Conservation (phyloP, 2,113 vertebrate genomes). For the Leucoraja erinaceus region DNA sequence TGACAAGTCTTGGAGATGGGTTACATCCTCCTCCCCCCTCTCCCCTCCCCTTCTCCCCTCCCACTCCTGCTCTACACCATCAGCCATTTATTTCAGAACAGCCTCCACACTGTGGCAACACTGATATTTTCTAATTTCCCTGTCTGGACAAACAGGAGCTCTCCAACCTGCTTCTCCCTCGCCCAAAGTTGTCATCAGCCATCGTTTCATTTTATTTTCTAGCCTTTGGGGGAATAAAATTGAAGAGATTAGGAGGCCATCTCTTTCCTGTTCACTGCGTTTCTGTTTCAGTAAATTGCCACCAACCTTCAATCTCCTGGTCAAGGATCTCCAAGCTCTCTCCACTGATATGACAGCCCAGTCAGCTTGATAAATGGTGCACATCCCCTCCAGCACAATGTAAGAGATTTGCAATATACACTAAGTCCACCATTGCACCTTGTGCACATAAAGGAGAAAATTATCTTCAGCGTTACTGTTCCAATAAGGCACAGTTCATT, state of each 20-base stretch:
- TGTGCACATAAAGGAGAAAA: conserved; percentile 35
- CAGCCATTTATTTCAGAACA: conserved; percentile 33
- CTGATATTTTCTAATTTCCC: conserved; percentile 16
- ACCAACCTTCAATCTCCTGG: conserved; percentile 59
- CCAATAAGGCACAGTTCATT: conserved; percentile 28
- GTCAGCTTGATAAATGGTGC: conserved; percentile 58
- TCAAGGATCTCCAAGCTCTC: conserved; percentile 59
- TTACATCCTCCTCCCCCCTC: conserved; percentile 57
- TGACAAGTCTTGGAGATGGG: conserved; percentile 59
- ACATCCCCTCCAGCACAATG: conserved; percentile 41
- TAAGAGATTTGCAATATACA: conserved; percentile 43
- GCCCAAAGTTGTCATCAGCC: conserved; percentile 56
- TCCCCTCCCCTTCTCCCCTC: conserved; percentile 43
- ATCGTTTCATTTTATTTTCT: conserved; percentile 63
- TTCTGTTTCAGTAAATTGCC: conserved; percentile 59
- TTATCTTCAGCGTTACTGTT: conserved; percentile 30
- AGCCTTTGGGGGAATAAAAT: conserved; percentile 63
- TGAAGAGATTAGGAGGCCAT: conserved; percentile 58
- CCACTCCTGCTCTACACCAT: conserved; percentile 15
- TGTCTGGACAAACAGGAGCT: conserved; percentile 1
- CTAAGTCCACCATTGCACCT: conserved; percentile 41
- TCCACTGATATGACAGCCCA: conserved; percentile 56
- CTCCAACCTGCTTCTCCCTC: conserved; percentile 45
- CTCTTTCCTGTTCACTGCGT: conserved; percentile 59
- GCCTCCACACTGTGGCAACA: conserved; percentile 9